phyloP scores from a whole-genome alignment of 92 coral and sea anemone species.

The Scolanthus callimorphus region DNA sequence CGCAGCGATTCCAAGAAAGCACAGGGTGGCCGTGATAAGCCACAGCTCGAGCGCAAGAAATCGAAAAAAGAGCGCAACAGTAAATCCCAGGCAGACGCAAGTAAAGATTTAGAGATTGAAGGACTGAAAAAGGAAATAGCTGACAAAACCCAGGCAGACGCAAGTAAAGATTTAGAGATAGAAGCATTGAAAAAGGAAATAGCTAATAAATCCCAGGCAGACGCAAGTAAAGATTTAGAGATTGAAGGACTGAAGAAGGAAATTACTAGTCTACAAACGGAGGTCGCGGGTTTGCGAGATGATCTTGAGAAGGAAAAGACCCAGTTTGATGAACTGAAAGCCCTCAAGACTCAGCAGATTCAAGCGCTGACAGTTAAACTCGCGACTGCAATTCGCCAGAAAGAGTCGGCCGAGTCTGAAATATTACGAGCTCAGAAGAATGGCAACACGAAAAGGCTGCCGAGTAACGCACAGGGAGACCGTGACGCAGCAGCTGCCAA shows the following conservation, averaged over 20 bases:
- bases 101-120: too few species aligned
- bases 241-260: not conserved
- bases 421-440: too few species aligned
- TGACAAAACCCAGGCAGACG: too few species aligned
- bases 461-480: not conserved
- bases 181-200: too few species aligned
- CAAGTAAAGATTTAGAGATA: too few species aligned
- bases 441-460: not conserved
- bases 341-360: conserved; percentile 66
- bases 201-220: too few species aligned
- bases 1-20: not conserved
- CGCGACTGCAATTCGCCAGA: conserved; percentile 68
- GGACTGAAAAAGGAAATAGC: not conserved
- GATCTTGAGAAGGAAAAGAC: conserved; percentile 56
- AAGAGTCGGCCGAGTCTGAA: conserved; percentile 45
- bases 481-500: not conserved
- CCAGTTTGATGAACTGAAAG: conserved; percentile 45
- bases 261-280: conserved; percentile 1
- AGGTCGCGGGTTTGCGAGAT: conserved; percentile 22
- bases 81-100: not conserved
- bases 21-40: too few species aligned
- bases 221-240: not conserved
- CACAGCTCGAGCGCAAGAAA: not conserved
- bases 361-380: conserved; percentile 67
- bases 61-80: not conserved